Evolutionary conservation across 2,113 vertebrate genomes (phyloP), one percentile per base, ranked within the genome.

Genomic region (Poeciliopsis retropinna): DNA sequence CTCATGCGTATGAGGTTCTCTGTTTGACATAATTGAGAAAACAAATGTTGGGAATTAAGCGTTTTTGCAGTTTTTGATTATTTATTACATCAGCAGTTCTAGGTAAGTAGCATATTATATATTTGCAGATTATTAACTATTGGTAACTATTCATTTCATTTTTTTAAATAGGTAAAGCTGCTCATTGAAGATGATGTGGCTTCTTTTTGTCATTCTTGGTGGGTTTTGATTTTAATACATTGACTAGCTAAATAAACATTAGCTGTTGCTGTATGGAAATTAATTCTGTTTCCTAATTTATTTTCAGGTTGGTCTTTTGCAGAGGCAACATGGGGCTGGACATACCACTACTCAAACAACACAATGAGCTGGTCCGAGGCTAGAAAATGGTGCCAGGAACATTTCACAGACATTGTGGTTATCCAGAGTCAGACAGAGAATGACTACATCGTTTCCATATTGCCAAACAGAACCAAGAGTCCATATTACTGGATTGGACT

Each of bases 401-500:
- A 74, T 15, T 95, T 88, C 85, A 97, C 96, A 0, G 96, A 96
- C 62, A 85, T 98, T 76, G 96, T 98, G 87, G 94, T 95, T 0
- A 95, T 99, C 85, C 95, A 97, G 78, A 97, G 94, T 85, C 90
- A 95, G 86, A 19, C 39, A 0, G 96, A 98, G 87, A 96, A 96
- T 0, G 51, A 91, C 31, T 78, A 95, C 60, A 92, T 98, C 41
- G 94, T 94, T 3, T 8, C 81, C 0, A 6, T 13, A n/a, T 80
- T 98, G n/a, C 95, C 94, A 5, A 41, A 28, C 1, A 85, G 0
- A 81, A 5, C 0, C 0, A 0, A 0, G 0, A 30, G 14, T 65
- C 92, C 67, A 0, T 96, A 98, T 75, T 98, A 96, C 67, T 99
- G 97, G 97, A 97, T 98, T 0, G 97, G 97, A 37, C 94, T 98